Evolutionary conservation across 2,113 vertebrate species (phyloP), one percentile per base, ranked within the genome.

Genomic region (Herpailurus yagouaroundi): DNA sequence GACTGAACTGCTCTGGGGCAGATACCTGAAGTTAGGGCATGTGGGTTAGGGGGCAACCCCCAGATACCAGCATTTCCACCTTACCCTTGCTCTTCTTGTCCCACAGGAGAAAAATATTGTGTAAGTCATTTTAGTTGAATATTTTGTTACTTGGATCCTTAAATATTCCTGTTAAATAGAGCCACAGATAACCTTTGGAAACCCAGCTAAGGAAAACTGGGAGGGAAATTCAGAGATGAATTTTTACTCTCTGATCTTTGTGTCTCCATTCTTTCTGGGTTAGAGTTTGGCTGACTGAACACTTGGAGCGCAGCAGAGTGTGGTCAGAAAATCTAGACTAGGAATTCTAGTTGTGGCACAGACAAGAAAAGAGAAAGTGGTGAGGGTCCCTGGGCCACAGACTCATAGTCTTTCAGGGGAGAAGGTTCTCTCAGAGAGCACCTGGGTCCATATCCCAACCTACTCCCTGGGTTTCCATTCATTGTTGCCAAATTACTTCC

Each of bases 91-190:
- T 77, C 87, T 88, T 96, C 80, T 31, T 92, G 41, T 63, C 41
- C 41, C 85, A 66, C 41, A 99, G 99, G 98, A 7, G 7, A 50
- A 80, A 64, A 36, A 36, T 45, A 3, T 50, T 41, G 3, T 52
- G 50, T 6, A 19, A 57, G 36, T 89, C 38, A 48, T 60, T 74
- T 41, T 63, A 41, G 31, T 60, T 66, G 90, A 18, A n/a, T 45
- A 92, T 81, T 73, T 60, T 68, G 52, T 93, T 91, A 48, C 33
- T 91, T 77, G 38, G 57, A 21, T 10, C 85, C 76, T 73, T 52
- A 82, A 74, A 38, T 68, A 29, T 84, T 81, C 41, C n/a, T 18
- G 14, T 52, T 76, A 81, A 93, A 21, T 64, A 52, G 31, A 74
- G 9, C 41, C 9, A 27, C 29, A 36, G 27, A 21, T 19, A 23